These are phyloP conservation scores for Acanthosoma haemorrhoidale DNA, from an alignment of 2,888 invertebrate species.

Conservation along the genomic window DNA sequence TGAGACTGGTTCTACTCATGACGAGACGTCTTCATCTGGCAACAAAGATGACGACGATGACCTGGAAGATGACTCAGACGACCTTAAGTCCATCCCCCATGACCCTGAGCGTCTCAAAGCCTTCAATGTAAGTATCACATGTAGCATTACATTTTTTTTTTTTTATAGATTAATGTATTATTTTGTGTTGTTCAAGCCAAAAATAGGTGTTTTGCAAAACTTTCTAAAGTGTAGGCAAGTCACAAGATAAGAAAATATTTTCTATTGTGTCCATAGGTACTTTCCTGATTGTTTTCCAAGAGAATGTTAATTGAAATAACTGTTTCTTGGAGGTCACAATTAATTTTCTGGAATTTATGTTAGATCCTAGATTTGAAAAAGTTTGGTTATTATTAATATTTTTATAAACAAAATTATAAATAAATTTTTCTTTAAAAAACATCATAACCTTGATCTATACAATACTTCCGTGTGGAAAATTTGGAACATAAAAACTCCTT, in stretches of 20 bases:
- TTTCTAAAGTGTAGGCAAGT: background rate
- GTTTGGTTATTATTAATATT: no score
- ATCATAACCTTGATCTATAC: no score
- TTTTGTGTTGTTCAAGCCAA: background rate
- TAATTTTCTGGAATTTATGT: no score
- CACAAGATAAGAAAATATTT: background rate
- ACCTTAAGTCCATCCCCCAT: constrained; percentile 74
- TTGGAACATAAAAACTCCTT: no score
- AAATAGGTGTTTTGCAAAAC: constrained; percentile 36
- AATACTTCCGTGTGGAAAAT: no score
- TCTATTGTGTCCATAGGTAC: no score
- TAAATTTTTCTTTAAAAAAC: no score
- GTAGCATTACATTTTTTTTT: background rate
- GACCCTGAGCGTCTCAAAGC: constrained; percentile 93
- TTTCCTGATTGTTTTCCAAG: no score
- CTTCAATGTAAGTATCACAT: constrained; percentile 71
- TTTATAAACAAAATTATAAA: no score
- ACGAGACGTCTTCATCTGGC: constrained; percentile 83
- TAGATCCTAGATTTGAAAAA: no score
- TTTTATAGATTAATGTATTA: background rate
- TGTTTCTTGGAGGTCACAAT: no score
- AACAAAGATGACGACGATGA: constrained; percentile 80
- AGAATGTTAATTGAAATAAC: no score
- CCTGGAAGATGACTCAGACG: constrained; percentile 87
- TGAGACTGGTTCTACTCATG: constrained; percentile 65